Evolutionary conservation across 2,888 invertebrate species (phyloP).

Genomic region (Ariolimax columbianus): DNA sequence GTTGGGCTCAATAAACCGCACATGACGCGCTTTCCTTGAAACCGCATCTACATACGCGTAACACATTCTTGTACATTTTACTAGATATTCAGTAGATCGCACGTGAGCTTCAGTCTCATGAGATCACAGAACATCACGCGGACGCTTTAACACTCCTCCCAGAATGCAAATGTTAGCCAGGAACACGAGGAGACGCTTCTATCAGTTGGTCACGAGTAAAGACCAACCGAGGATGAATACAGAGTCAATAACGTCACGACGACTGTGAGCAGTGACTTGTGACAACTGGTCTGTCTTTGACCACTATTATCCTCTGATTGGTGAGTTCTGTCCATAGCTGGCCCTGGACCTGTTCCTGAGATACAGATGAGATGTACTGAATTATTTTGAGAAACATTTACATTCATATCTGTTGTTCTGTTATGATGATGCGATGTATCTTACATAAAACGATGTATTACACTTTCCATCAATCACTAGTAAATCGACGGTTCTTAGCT

Average conservation of each 20-base stretch:
- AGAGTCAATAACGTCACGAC: neutral
- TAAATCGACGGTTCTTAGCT: too few relatives aligned
- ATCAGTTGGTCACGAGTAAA: conserved; percentile 14
- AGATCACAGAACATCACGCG: neutral
- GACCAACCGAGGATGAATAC: neutral
- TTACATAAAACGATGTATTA: too few relatives aligned
- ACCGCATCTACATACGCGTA: too few relatives aligned
- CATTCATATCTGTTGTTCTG: neutral
- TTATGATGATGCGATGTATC: too few relatives aligned
- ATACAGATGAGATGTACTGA: neutral
- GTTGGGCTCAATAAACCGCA: too few relatives aligned
- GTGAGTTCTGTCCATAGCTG: neutral
- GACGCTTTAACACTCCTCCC: neutral
- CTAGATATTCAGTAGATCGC: neutral
- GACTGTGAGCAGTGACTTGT: neutral
- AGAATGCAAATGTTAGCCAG: neutral
- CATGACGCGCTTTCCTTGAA: too few relatives aligned
- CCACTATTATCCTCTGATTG: neutral
- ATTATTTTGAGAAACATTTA: neutral
- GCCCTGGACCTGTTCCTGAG: conserved; percentile 8
- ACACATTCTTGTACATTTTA: neutral
- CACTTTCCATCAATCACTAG: too few relatives aligned
- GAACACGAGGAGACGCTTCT: neutral
- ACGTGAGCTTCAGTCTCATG: neutral
- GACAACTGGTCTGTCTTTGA: neutral